Evolutionary conservation across 2,888 invertebrate genomes (phyloP).

Genomic region (Agapetus fuscipes): DNA sequence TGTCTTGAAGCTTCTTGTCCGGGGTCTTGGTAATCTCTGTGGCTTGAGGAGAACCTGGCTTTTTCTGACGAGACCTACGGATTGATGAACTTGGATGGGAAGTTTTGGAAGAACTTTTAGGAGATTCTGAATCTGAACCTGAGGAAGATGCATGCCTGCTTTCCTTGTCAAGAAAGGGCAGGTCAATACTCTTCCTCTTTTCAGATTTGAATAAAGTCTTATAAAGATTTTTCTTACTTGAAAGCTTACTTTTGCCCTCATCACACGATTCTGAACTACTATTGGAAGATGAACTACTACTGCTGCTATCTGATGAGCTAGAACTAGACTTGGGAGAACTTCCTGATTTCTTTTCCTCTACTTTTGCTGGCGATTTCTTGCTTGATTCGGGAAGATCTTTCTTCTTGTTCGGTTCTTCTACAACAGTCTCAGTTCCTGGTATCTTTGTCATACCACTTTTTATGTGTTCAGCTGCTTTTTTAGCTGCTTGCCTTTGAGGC

Average conservation of each 20-base stretch:
- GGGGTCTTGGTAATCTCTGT: constrained; percentile 52
- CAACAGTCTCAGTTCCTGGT: constrained; percentile 33
- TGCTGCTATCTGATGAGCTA: constrained; percentile 44
- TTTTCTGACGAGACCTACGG: constrained; percentile 36
- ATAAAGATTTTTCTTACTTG: too few relatives aligned
- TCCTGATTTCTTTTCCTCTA: constrained; percentile 33
- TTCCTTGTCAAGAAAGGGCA: constrained; percentile 75
- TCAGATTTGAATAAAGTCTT: too few relatives aligned
- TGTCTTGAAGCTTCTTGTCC: constrained; percentile 69
- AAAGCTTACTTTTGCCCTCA: too few relatives aligned
- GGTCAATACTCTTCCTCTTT: constrained; percentile 46
- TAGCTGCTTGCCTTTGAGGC: constrained; percentile 83
- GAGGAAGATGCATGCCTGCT: constrained; percentile 56
- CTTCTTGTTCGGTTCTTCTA: constrained; percentile 31
- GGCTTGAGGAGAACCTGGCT: constrained; percentile 27
- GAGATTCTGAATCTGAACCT: constrained; percentile 49
- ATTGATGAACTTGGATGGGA: constrained; percentile 37
- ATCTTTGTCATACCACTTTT: constrained; percentile 61
- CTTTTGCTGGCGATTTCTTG: constrained; percentile 40
- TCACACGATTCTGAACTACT: constrained; percentile 51
- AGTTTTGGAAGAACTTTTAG: constrained; percentile 35
- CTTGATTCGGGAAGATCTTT: constrained; percentile 27
- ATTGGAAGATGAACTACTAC: constrained; percentile 47
- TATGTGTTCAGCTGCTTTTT: constrained; percentile 84
- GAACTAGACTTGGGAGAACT: constrained; percentile 35